Percentiles rank a stretch among this genome's conserved stretches.
These are phyloP conservation scores for Leptarthrus brevirostris DNA, from an alignment of 2,888 invertebrate genomes.

Conservation along the genomic window DNA sequence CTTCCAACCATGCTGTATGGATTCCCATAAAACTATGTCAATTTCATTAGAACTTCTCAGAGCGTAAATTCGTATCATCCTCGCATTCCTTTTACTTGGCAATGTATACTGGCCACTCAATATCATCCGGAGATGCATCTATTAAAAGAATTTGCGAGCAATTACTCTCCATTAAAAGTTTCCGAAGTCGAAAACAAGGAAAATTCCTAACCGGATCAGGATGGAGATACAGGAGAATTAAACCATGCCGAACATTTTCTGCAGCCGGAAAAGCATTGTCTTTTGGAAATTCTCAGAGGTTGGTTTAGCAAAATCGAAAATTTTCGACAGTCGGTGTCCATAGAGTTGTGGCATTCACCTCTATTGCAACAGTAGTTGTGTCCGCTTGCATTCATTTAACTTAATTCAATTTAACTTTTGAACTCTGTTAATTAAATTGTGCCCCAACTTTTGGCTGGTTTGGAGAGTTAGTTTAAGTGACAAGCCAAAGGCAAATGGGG, in stretches of 20 bases:
- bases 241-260: neutral
- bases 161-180: conserved; percentile 34
- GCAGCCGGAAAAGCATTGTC: neutral
- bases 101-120: neutral
- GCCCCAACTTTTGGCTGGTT: neutral
- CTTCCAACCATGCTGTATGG: no score
- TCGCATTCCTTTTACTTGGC: no score
- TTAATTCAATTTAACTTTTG: neutral
- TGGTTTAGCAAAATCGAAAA: neutral
- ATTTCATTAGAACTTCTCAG: no score
- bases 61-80: no score
- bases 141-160: conserved; percentile 12
- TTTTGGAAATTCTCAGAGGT: neutral
- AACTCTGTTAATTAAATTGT: neutral
- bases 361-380: neutral
- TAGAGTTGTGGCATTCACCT: neutral
- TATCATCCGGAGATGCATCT: conserved; percentile 15
- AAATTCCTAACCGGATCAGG: neutral
- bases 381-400: neutral
- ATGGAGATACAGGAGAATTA: neutral
- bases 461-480: neutral
- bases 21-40: no score
- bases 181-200: conserved; percentile 16
- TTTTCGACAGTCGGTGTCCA: neutral
- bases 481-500: neutral